These are phyloP conservation scores for Seira musarum DNA, from an alignment of 2,888 invertebrate genomes.

Conservation along the genomic window DNA sequence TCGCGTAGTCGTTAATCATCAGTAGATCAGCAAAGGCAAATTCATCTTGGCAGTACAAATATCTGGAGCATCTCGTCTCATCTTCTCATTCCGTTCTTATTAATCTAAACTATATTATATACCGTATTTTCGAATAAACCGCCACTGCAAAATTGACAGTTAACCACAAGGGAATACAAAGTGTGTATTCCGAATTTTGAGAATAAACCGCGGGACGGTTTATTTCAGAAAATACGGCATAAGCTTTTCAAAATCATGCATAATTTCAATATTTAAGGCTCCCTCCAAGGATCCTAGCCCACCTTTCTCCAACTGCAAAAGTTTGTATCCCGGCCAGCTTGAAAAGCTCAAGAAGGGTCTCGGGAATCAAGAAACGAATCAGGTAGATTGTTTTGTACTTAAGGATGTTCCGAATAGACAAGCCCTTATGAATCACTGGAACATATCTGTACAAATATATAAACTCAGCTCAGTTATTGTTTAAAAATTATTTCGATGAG, in stretches of 20 bases:
- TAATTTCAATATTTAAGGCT: not conserved
- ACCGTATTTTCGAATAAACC: not conserved
- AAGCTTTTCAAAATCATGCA: not conserved
- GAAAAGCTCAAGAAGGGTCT: no score
- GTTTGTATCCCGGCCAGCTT: no score
- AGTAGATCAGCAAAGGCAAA: not conserved
- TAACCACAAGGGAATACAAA: not conserved
- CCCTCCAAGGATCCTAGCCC: no score
- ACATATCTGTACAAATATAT: slow-evolving; percentile 20
- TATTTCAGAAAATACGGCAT: no score
- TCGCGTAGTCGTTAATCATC: not conserved
- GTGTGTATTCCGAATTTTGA: no score
- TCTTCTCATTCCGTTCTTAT: no score
- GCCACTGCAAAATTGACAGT: not conserved
- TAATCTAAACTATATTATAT: not conserved
- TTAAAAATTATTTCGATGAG: not conserved
- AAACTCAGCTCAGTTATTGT: not conserved
- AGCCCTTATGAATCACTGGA: slow-evolving; percentile 39
- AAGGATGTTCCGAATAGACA: slow-evolving; percentile 19
- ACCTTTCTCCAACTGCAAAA: no score
- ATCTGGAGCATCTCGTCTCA: no score
- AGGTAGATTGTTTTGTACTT: no score
- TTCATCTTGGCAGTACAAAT: not conserved
- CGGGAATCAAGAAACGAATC: no score
- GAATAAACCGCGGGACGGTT: no score